Evolutionary conservation across 2,888 invertebrate genomes (phyloP).

Genomic region (Dicranocentrus wangi): DNA sequence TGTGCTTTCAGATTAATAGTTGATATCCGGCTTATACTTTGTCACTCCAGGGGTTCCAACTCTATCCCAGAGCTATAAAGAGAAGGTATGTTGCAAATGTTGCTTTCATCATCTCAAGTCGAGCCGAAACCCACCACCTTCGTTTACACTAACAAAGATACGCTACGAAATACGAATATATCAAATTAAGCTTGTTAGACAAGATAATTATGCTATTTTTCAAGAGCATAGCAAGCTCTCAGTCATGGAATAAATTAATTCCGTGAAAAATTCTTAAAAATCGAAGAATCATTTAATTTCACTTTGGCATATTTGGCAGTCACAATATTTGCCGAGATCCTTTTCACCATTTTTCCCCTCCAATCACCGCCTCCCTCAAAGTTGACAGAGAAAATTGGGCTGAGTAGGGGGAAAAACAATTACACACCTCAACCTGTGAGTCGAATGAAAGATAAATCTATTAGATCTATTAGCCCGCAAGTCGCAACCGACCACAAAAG

Average conservation of each 20-base stretch:
- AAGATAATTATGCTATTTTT: conserved; percentile 42
- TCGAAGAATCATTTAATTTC: too few relatives aligned
- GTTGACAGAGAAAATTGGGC: too few relatives aligned
- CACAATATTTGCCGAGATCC: too few relatives aligned
- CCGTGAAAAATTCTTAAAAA: too few relatives aligned
- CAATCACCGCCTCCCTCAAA: too few relatives aligned
- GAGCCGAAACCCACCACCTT: conserved; percentile 1
- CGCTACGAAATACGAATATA: conserved; percentile 29
- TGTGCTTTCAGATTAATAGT: conserved; percentile 60
- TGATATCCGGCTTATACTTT: conserved; percentile 63
- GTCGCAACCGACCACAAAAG: neutral
- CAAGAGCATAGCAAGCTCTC: conserved; percentile 40
- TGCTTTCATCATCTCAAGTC: conserved; percentile 24
- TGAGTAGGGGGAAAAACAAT: too few relatives aligned
- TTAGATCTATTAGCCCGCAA: too few relatives aligned
- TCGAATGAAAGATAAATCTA: too few relatives aligned
- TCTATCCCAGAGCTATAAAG: conserved; percentile 33
- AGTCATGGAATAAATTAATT: neutral
- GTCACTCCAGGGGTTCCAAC: conserved; percentile 42
- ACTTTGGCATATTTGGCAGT: too few relatives aligned
- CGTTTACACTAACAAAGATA: too few relatives aligned
- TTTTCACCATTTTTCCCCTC: too few relatives aligned
- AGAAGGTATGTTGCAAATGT: neutral
- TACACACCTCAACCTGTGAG: too few relatives aligned
- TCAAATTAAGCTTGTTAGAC: conserved; percentile 45